Conservation (phyloP, 1,140 invertebrate genomes). For the Bathynomus jamesi region DNA sequence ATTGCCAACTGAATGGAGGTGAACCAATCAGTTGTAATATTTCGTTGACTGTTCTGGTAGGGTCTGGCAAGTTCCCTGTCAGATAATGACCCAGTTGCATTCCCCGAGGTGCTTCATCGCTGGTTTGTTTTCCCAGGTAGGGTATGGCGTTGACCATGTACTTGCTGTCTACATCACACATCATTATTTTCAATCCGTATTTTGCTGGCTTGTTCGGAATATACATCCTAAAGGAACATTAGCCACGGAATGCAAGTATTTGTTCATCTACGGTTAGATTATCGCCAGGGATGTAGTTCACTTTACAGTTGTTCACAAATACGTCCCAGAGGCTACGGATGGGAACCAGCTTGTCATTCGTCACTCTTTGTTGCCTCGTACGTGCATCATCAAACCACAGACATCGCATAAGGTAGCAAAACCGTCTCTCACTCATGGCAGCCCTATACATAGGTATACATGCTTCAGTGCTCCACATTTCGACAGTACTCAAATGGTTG, state of each 20-base stretch:
- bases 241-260: background rate
- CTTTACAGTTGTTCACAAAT: no score
- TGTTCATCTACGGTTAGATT: background rate
- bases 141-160: no score
- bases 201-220: constrained; percentile 3
- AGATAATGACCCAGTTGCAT: background rate
- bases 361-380: background rate
- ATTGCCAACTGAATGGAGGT: no score
- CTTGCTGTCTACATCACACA: background rate
- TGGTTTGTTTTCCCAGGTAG: no score
- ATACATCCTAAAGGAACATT: background rate
- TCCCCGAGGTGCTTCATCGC: background rate
- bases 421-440: background rate
- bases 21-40: no score
- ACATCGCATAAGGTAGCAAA: background rate
- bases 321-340: background rate
- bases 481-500: no score
- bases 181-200: background rate
- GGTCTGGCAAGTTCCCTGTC: no score
- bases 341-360: no score
- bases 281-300: no score
- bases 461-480: background rate
- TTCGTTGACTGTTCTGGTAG: no score
- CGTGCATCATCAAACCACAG: background rate
- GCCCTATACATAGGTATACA: no score